phyloP scores from a whole-genome alignment of 1,140 invertebrate genomes.

The Temnothorax longispinosus region DNA sequence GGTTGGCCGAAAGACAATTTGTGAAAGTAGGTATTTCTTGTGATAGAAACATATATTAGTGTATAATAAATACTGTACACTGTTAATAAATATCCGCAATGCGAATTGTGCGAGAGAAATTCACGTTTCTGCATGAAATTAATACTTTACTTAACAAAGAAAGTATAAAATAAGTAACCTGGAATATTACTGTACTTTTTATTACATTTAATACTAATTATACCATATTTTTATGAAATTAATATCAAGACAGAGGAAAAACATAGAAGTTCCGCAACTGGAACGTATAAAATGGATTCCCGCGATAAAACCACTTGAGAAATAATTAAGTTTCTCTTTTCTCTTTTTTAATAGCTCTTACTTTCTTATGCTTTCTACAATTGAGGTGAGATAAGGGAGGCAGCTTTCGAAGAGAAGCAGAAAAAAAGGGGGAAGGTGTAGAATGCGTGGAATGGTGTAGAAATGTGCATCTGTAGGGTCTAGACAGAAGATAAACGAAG shows the following conservation, averaged over 20 bases:
- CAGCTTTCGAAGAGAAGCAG: neutral
- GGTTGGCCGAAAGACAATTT: neutral
- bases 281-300: neutral
- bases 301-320: neutral
- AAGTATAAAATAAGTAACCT: neutral
- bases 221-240: neutral
- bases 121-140: neutral
- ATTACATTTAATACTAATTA: neutral
- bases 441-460: neutral
- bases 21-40: neutral
- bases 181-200: neutral
- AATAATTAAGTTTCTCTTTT: constrained; percentile 37
- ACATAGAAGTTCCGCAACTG: neutral
- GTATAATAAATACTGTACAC: neutral
- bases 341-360: constrained; percentile 1
- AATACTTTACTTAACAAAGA: neutral
- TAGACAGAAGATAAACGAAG: constrained; percentile 23
- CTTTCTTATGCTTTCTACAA: neutral
- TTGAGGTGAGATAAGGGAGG: constrained; percentile 33
- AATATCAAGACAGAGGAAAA: neutral
- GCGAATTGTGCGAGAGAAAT: neutral
- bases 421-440: neutral
- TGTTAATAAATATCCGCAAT: neutral
- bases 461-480: constrained; percentile 20
- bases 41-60: neutral